Evolutionary conservation across 2,888 invertebrate genomes (phyloP), one percentile per base, ranked within the genome.

Genomic region (Asteroscopus sphinx): DNA sequence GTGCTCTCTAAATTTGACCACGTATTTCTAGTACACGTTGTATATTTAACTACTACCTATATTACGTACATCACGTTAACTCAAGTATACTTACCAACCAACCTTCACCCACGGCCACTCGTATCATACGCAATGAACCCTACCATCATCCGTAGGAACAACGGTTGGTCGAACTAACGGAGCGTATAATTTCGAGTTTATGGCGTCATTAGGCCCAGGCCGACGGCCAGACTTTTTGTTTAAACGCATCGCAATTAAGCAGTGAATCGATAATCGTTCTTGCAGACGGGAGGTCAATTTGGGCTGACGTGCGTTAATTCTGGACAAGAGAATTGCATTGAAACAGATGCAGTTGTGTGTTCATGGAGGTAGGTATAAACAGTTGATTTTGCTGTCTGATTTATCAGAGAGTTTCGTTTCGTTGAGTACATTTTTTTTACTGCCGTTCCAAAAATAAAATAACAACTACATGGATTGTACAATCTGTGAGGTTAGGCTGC

Each of bases 181-280:
- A 88, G 83, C 92, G 89, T 89, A 83, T 89, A 89, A 92, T 91
- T 89, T 85, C 81, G 76, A 87, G 80, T 92, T 92, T 91, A 92
- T 89, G 79, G 89, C 84, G 81, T 89, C 90, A 92, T 92, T 91
- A 91, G 86, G 82, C 82, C 83, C 81, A 86, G 87, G 83, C 82
- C 73, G 78, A 77, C 76, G 78, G 74, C 78, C 77, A 73, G 80
- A 82, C 82, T 86, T 89, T 91, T 91, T 91, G 87, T 86, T 86
- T 82, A 77, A 80, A 73, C 71, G 80, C 85, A 82, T 86, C 82
- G 82, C 88, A 92, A 92, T 92, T 92, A 92, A 88, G 84, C 82
- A 84, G 85, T 86, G 90, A 87, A 88, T 84, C 82, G 89, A 88
- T 92, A 92, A 92, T 92, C 91, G 91, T 73, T 81, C 87, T 88